Percentiles rank a stretch among this genome's conserved stretches.
Conservation (phyloP, 2,888 invertebrate genomes). For the Pyrocoelia pectoralis region DNA sequence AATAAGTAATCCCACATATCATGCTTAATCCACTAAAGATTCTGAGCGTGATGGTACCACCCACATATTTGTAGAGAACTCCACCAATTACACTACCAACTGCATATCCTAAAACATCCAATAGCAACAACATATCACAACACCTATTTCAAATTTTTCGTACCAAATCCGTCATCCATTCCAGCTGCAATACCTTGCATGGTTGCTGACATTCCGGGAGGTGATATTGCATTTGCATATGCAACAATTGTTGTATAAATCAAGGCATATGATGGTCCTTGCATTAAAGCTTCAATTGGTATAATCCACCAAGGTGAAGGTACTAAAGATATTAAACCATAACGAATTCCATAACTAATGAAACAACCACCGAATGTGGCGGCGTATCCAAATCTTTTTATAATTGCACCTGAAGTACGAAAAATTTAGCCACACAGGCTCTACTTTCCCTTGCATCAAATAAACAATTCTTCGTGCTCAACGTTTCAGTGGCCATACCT, state of each 20-base stretch:
- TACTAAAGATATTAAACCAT: constrained; percentile 78
- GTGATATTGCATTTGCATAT: constrained; percentile 65
- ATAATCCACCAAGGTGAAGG: constrained; percentile 85
- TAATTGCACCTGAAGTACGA: constrained; percentile 72
- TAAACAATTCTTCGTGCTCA: too few relatives aligned
- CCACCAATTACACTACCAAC: constrained; percentile 80
- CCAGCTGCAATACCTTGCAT: constrained; percentile 87
- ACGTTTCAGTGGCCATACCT: too few relatives aligned
- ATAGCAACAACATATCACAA: constrained; percentile 17
- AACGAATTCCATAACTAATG: constrained; percentile 76
- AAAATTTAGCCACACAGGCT: too few relatives aligned
- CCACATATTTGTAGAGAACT: constrained; percentile 69
- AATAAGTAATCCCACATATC: constrained; percentile 59
- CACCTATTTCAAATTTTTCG: constrained; percentile 44
- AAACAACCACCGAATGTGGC: constrained; percentile 81
- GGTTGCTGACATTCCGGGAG: constrained; percentile 77
- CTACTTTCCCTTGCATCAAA: too few relatives aligned
- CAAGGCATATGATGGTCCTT: constrained; percentile 87
- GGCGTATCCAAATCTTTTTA: constrained; percentile 81
- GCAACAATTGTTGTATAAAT: constrained; percentile 84
- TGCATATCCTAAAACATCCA: constrained; percentile 72
- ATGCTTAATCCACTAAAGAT: constrained; percentile 61
- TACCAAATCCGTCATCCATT: constrained; percentile 87
- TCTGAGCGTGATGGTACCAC: constrained; percentile 67
- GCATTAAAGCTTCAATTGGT: constrained; percentile 80